Base-by-base conservation (phyloP, 2,797 vertebrate genomes). In the Carduelis carduelis region DNA sequence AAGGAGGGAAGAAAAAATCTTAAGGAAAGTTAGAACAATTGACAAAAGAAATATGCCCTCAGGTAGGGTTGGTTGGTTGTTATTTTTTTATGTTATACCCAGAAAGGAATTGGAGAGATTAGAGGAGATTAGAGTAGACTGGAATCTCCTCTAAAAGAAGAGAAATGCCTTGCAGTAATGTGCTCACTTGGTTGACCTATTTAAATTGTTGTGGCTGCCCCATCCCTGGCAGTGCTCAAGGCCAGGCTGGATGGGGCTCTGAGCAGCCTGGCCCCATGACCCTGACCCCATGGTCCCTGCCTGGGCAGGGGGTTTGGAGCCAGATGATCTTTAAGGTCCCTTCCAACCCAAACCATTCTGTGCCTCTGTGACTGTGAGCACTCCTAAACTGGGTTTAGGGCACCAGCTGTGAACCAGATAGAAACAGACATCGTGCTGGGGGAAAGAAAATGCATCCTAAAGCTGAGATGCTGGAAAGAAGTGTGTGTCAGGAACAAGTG, bases 301-400 rank as follows among this genome's bases (percentile, higher is more conserved):
- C 35, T 12, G 7, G 16, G 41, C 12, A 12, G 23, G 12, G 26
- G 30, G 3, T 13, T n/a, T 61, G 35, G 32, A 14, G 9, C 15
- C 2, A 1, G 5, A 1, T 8, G 7, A 3, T 15, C 27, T 30
- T 61, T 37, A 10, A 8, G 0, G n/a, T 55, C 28, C 44, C 18
- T 57, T 34, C 24, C 34, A 70, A 27, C 17, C n/a, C n/a, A 63
- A 70, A 34, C 12, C 28, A 39, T 39, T 7, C 50, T 11, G 20
- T 18, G 24, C 30, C 24, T 34, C 24, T 46, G 32, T 5, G 13
- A 72, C 75, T 35, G 78, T 41, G 34, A 60, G 3, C 5, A 10
- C 7, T 30, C 15, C 39, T 57, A 30, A 50, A 1, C 5, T 76
- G 61, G 18, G 8, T 78, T 64, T 32, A 37, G 19, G 60, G 27